Evolutionary conservation across 1,140 invertebrate genomes (phyloP), one percentile per base, ranked within the genome.

Genomic region (Heliothis subflexa): DNA sequence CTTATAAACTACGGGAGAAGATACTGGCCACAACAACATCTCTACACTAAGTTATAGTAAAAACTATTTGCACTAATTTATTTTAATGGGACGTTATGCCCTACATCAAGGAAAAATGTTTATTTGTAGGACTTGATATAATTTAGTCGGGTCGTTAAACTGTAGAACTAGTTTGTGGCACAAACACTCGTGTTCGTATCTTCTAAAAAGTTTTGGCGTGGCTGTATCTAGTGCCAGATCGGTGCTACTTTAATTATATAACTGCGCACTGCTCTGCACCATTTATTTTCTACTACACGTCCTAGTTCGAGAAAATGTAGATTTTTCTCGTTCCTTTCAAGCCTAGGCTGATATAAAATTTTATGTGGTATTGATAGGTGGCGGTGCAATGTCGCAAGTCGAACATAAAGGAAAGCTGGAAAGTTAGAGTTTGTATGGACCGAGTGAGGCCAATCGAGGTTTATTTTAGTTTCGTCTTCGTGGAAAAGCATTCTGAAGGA

Each of bases 371-470:
- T 49, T 70, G 66, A 70, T 70, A 70, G 66, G 66, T 70, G 18
- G 18, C 7, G 13, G 47, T 50, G 47, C 66, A 21, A 70, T 25
- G 66, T 70, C 66, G 66, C 13, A 25, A 50, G 66, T 21, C 13
- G 21, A 70, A 70, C 66, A 50, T 25, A 66, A 16, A 11, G 40
- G 45, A 40, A 68, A 45, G 64, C 14, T 21, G 47, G 2, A 52
- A 70, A 47, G 45, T 52, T 49, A 50, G 47, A 70, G 11, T 50
- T 68, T 70, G 16, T 52, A 52, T 70, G n/a, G 21, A 70, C 47
- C 66, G 45, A 70, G 47, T 70, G 66, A 70, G 66, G 66, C 47
- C 66, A 70, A 70, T 70, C 66, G 45, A 50, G 66, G 47, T 70
- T 70, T 70, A 70, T 70, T 70, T 70, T 50, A 70, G 66, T 70